Evolutionary conservation across 2,888 invertebrate species (phyloP), one percentile per base, ranked within the genome.

Genomic region (Acleris emargana): DNA sequence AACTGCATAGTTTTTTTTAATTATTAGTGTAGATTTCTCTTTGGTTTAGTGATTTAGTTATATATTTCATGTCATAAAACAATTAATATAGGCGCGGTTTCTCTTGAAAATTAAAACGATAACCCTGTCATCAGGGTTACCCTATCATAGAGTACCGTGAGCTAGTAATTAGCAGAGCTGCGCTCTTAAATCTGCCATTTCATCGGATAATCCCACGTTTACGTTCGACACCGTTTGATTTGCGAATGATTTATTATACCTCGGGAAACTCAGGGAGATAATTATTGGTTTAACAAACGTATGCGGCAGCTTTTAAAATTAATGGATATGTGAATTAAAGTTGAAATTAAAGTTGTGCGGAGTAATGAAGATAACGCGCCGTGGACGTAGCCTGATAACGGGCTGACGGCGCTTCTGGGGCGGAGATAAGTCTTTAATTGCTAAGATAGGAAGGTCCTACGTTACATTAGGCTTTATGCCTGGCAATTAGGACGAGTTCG

Each of bases 311-410:
- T 84, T 86, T 87, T 87, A 85, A 87, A 90, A 89, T 89, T 87
- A 91, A 90, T 89, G 89, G 86, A 86, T 79, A 84, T 79, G 83
- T 83, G 89, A 89, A 90, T 89, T 87, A 86, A 88, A 89, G 82
- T 85, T 81, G 82, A 89, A 89, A 90, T 89, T 87, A 86, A 88
- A 89, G 82, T 85, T 81, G 82, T 82, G 81, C 80, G 73, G 79
- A 87, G 79, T 89, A 91, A 90, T 90, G 89, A 90, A 91, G 91
- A 90, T 91, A 90, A 88, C 85, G 81, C 70, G 72, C 72, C 75
- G 80, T 79, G 82, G 90, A 90, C 88, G 84, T 78, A 60, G 67
- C 62, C 72, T 80, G 90, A 91, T 91, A 89, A 89, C 83, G 76
- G 79, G 76, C 79, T 91, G 91, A 90, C 90, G 89, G 84, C 86